Evolutionary conservation across 35 echinoderm and acorn worm genomes (phyloP).

Genomic region (Apostichopus parvimensis): DNA sequence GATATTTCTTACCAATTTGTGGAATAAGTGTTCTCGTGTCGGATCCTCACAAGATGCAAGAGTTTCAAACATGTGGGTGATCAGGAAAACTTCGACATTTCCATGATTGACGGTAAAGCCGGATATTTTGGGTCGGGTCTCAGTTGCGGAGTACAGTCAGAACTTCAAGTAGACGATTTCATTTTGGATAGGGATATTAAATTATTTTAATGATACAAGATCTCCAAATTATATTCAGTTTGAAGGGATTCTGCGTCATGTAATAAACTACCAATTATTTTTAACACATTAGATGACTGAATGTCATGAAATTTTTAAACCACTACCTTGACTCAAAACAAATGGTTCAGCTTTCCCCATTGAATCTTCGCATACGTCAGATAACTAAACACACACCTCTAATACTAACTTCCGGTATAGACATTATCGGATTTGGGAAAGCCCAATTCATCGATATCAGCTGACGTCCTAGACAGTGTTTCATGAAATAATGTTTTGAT

Average conservation of each 20-base stretch:
- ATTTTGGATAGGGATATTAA: neutral
- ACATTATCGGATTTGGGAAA: neutral
- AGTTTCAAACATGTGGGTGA: neutral
- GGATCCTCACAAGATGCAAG: neutral
- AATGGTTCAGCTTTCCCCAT: neutral
- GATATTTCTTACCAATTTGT: neutral
- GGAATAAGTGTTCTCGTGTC: neutral
- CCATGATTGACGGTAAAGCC: neutral
- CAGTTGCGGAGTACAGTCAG: neutral
- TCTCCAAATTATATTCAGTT: too few relatives aligned
- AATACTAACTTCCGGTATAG: neutral
- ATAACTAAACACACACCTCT: neutral
- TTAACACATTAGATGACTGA: neutral
- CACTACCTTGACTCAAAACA: too few relatives aligned
- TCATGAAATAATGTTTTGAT: too few relatives aligned
- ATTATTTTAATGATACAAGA: too few relatives aligned
- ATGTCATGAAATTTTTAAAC: too few relatives aligned
- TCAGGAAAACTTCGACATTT: neutral
- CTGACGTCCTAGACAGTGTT: too few relatives aligned
- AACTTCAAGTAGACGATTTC: neutral
- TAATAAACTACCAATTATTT: neutral
- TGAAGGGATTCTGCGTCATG: neutral
- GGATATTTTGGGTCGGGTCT: neutral
- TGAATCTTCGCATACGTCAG: neutral
- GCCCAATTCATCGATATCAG: too few relatives aligned